Percentiles rank a stretch among this genome's conserved stretches.
phyloP scores from a whole-genome alignment of 2,888 invertebrate species.

The Tribolium freemani region DNA sequence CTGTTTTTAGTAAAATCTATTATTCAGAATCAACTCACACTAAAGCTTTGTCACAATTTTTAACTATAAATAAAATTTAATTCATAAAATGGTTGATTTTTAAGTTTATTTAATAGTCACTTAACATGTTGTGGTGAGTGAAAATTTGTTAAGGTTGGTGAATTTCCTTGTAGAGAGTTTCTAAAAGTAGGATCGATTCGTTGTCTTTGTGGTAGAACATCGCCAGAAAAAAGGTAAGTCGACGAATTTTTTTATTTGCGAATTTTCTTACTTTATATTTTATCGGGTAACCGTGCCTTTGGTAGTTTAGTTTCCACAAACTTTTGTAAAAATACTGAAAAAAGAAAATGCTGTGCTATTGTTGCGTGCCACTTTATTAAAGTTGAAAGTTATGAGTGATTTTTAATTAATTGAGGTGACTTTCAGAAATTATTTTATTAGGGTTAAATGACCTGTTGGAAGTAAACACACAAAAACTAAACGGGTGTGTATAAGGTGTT shows the following conservation, averaged over 20 bases:
- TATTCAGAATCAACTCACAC: too few species aligned
- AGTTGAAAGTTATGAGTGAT: background rate
- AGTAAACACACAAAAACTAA: constrained; percentile 8
- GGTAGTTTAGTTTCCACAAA: background rate
- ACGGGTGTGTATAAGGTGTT: background rate
- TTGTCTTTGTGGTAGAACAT: background rate
- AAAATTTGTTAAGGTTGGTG: too few species aligned
- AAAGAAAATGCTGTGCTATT: background rate
- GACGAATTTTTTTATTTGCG: background rate
- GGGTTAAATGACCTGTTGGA: background rate
- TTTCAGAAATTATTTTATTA: background rate
- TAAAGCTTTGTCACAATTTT: too few species aligned
- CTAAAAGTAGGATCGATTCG: background rate
- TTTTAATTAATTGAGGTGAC: constrained; percentile 14
- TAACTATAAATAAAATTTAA: too few species aligned
- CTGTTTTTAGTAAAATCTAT: too few species aligned
- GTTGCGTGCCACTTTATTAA: constrained; percentile 2
- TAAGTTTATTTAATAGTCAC: too few species aligned
- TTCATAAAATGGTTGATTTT: too few species aligned
- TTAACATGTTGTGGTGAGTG: too few species aligned
- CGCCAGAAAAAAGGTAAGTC: background rate
- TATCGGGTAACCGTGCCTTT: background rate
- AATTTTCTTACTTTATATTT: constrained; percentile 4
- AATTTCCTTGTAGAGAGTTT: too few species aligned
- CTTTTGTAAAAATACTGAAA: background rate